Conservation (phyloP, 2,888 invertebrate species). For the Autographa gamma region DNA sequence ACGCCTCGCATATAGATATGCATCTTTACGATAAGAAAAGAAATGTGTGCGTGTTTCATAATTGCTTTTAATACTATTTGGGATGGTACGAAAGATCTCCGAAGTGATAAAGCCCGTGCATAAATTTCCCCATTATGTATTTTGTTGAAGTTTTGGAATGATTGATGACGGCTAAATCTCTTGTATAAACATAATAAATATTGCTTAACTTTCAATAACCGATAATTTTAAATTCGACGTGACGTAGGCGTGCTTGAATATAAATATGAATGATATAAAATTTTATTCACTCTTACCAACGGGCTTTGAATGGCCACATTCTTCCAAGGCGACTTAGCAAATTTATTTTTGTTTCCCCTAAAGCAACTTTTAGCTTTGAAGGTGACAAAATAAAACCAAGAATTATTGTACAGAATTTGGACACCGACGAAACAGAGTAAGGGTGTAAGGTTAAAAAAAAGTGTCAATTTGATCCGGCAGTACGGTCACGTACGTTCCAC, state of each 20-base stretch:
- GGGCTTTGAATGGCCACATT: slow-evolving; percentile 30
- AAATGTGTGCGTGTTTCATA: slow-evolving; percentile 76
- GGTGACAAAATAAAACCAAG: slow-evolving; percentile 25
- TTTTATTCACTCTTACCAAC: slow-evolving; percentile 25
- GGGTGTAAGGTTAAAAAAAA: slow-evolving; percentile 69
- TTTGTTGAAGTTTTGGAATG: slow-evolving; percentile 68
- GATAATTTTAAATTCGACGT: slow-evolving; percentile 42
- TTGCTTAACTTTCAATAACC: slow-evolving; percentile 49
- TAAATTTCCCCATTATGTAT: slow-evolving; percentile 71
- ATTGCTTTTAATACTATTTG: slow-evolving; percentile 78
- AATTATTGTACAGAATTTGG: slow-evolving; percentile 26
- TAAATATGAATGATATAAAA: slow-evolving; percentile 37
- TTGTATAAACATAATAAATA: slow-evolving; percentile 58
- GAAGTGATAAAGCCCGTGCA: slow-evolving; percentile 64
- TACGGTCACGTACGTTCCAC: slow-evolving; percentile 76
- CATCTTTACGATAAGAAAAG: slow-evolving; percentile 77
- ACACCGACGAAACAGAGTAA: slow-evolving; percentile 25
- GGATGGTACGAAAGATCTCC: slow-evolving; percentile 65
- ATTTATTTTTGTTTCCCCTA: slow-evolving; percentile 12
- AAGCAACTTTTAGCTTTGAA: background rate
- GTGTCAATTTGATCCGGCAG: slow-evolving; percentile 76
- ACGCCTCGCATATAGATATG: slow-evolving; percentile 76
- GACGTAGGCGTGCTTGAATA: slow-evolving; percentile 34
- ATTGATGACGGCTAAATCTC: slow-evolving; percentile 69
- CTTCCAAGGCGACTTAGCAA: slow-evolving; percentile 25